Percentiles rank a stretch among this genome's conserved stretches.
These are phyloP conservation scores for Colius striatus DNA, from an alignment of 2,113 vertebrate species.

Conservation along the genomic window DNA sequence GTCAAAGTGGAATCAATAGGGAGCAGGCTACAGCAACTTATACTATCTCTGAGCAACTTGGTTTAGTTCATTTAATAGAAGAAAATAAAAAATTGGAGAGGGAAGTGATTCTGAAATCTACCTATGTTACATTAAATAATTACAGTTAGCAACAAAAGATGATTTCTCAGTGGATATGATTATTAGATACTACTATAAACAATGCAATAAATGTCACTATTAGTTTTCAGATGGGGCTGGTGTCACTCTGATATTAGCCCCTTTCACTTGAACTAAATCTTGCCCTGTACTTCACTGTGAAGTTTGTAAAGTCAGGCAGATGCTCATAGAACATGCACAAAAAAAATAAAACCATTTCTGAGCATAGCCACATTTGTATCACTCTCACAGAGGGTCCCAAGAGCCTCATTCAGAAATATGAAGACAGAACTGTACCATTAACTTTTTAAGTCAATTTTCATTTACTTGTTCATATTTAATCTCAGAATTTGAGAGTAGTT, in stretches of 20 bases:
- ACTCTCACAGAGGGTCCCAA: neutral
- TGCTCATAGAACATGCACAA: rapidly evolving
- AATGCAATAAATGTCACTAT: neutral
- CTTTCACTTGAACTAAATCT: neutral
- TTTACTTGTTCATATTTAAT: neutral
- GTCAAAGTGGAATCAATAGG: neutral
- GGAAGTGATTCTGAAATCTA: neutral
- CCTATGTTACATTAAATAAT: neutral
- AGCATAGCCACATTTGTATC: neutral
- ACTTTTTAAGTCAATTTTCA: neutral
- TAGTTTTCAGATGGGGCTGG: neutral
- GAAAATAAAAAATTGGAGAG: neutral
- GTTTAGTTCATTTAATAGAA: neutral
- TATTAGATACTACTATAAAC: neutral
- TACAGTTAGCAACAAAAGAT: neutral
- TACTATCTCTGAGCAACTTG: neutral
- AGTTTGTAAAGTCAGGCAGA: neutral
- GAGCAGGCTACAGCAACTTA: neutral
- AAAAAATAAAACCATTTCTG: neutral
- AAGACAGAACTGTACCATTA: neutral
- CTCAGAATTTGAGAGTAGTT: neutral
- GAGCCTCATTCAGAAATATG: neutral
- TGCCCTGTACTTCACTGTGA: neutral
- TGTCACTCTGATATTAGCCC: neutral
- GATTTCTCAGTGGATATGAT: neutral